Percentiles rank a stretch among this genome's conserved stretches.
Evolutionary conservation across 2,888 invertebrate species (phyloP).

Genomic region (Caenorhabditis wallacei): DNA sequence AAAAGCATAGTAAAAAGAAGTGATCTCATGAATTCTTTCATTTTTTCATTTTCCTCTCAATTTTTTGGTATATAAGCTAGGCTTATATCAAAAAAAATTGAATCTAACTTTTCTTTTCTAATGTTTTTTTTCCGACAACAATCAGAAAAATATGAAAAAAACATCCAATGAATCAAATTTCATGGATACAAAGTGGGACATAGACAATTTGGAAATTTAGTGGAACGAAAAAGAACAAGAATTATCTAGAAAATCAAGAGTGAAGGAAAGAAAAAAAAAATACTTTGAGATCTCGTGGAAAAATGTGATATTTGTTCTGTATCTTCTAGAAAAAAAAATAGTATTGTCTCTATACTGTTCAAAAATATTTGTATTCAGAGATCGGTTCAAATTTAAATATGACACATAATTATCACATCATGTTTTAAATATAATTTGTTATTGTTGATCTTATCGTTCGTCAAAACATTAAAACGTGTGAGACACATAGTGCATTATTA

Average conservation of each 20-base stretch:
- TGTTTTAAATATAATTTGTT: constrained; percentile 2
- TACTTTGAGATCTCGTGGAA: neutral
- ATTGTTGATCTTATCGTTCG: constrained; percentile 16
- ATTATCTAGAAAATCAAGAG: neutral
- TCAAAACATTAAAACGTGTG: constrained; percentile 40
- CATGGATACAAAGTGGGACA: constrained; percentile 14
- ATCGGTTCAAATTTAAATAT: constrained; percentile 25
- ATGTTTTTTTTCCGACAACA: too few species aligned
- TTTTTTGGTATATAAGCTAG: too few species aligned
- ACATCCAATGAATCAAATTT: neutral
- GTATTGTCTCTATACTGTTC: neutral
- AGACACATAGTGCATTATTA: constrained; percentile 54
- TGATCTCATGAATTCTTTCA: constrained; percentile 1
- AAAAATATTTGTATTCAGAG: constrained; percentile 7
- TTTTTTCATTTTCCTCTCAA: neutral
- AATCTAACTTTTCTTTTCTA: neutral
- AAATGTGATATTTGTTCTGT: neutral
- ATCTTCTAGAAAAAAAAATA: neutral
- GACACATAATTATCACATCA: constrained; percentile 11
- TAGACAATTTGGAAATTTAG: constrained; percentile 20
- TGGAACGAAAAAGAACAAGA: constrained; percentile 33
- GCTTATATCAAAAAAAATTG: too few species aligned
- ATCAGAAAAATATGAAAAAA: neutral
- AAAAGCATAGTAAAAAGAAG: constrained; percentile 39
- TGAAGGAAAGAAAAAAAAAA: neutral